phyloP scores from a whole-genome alignment of 2,888 invertebrate species.

The Charanyca ferruginea region DNA sequence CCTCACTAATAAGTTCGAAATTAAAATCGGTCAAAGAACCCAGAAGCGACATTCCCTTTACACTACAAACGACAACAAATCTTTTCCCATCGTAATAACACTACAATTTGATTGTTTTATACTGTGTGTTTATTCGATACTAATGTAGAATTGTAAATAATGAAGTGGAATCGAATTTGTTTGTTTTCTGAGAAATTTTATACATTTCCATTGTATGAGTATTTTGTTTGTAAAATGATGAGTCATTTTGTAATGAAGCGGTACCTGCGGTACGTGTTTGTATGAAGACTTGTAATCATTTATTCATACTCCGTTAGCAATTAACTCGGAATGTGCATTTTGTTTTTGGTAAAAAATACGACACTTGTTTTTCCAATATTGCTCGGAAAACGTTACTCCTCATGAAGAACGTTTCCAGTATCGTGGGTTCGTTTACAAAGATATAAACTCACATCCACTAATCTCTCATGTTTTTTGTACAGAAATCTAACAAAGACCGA shows the following conservation, averaged over 20 bases:
- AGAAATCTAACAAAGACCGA: no score
- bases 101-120: conserved; percentile 24
- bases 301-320: conserved; percentile 29
- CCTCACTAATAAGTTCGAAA: neutral
- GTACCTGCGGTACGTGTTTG: conserved; percentile 13
- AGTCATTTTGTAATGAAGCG: conserved; percentile 34
- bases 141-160: conserved; percentile 32
- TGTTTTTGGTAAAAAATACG: conserved; percentile 1
- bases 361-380: no score
- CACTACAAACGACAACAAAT: conserved; percentile 15
- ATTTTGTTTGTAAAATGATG: conserved; percentile 35
- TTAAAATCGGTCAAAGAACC: neutral
- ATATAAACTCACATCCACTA: no score
- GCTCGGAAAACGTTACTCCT: no score
- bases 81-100: conserved; percentile 4
- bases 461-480: no score
- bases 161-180: conserved; percentile 16
- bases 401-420: no score
- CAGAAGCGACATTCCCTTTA: neutral
- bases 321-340: conserved; percentile 8
- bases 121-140: conserved; percentile 32
- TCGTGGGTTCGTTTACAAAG: no score
- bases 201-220: neutral
- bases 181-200: conserved; percentile 50
- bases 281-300: conserved; percentile 18